A percentile compares a stretch with the other conserved stretches of the same genome.
These are phyloP conservation scores for Ornithoptera alexandrae DNA, from an alignment of 2,888 invertebrate genomes.

Conservation along the genomic window DNA sequence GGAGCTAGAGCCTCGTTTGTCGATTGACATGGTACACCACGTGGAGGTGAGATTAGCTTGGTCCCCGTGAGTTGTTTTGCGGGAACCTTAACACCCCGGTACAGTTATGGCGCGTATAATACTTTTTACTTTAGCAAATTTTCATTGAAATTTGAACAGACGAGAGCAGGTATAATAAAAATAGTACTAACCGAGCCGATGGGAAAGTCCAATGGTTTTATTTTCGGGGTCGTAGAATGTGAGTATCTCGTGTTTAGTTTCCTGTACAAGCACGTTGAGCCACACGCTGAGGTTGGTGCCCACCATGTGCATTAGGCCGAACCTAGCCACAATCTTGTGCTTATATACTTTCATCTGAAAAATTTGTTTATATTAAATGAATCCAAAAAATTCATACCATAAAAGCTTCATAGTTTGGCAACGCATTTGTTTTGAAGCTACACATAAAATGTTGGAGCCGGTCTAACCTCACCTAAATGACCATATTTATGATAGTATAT, in stretches of 20 bases:
- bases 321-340: conserved; percentile 92
- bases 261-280: conserved; percentile 96
- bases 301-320: conserved; percentile 99
- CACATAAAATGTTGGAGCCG: no score
- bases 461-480: no score
- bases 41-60: no score
- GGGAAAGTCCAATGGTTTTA: conserved; percentile 88
- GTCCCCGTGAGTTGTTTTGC: no score
- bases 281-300: conserved; percentile 98
- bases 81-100: no score
- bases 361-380: neutral
- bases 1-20: no score
- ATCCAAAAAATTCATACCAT: neutral
- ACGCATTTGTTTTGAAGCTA: no score
- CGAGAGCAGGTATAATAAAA: neutral
- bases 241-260: conserved; percentile 96
- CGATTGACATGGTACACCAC: no score
- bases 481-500: no score
- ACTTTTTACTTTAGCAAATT: no score
- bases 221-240: conserved; percentile 95
- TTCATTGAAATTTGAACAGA: no score
- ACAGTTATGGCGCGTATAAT: no score
- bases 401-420: neutral
- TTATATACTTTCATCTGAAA: conserved; percentile 93
- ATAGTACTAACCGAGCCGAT: conserved; percentile 83